Evolutionary conservation across 2,888 invertebrate genomes (phyloP), one percentile per base, ranked within the genome.

Genomic region (Sisyra terminalis): DNA sequence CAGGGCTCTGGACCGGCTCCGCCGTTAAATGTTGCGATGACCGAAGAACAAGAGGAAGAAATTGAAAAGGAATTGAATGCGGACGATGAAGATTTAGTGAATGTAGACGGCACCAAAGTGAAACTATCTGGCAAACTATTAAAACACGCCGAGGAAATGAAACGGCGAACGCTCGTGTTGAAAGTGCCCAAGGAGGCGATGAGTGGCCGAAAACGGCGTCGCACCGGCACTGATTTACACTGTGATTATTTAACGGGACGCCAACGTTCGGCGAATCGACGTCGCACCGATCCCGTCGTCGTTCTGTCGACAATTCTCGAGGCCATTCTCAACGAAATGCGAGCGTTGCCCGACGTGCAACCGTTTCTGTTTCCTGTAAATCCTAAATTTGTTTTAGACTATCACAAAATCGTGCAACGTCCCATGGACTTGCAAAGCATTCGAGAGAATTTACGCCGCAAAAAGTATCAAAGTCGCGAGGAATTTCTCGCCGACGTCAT

Each of bases 341-440:
- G 94, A 37, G 85, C 85, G 53, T 62, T 96, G 59, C 88, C 89
- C 0, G 92, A 94, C 57, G 89, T 90, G 9, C 84, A 87, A 51
- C 88, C 88, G 0, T 97, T 98, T 64, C 67, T 93, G 50, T 83
- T 87, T 54, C 94, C 97, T 2, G 97, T 98, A 24, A 96, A 88
- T 65, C 76, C 80, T 9, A 96, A 94, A 80, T 61, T 78, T 52
- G 93, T 96, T 6, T 84, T 89, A 0, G 97, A 97, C 61, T 99
- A 99, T 63, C 84, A 92, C 58, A 79, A 82, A 49, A 88, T 96
- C 44, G 76, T 98, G 15, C 76, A 79, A 36, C 74, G 85, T 44
- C 98, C 98, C 0, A 97, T 98, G 90, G 97, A 98, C 60, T 67
- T 99, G 42, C 96, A 96, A 61, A 88, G 87, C 0, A 94, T 99